Evolutionary conservation across 2,888 invertebrate species (phyloP).

Genomic region (Melieria omissa): DNA sequence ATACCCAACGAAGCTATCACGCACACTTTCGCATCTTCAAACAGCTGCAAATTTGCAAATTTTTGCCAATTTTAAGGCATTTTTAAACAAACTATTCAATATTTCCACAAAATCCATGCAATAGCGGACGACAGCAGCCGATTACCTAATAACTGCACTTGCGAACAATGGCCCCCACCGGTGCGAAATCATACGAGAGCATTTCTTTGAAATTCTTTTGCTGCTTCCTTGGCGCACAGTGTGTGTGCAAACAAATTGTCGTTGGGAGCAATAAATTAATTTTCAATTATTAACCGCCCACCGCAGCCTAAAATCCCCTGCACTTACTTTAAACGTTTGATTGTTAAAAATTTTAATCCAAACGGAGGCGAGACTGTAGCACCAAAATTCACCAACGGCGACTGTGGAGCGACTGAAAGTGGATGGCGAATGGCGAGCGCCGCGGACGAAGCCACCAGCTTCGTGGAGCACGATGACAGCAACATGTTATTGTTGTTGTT

Average conservation of each 20-base stretch:
- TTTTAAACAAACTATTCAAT: not conserved
- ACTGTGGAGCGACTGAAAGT: conserved; percentile 45
- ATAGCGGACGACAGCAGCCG: not conserved
- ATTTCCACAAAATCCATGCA: not conserved
- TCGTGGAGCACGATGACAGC: conserved; percentile 34
- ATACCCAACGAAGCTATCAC: not conserved
- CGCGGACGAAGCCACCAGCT: conserved; percentile 12
- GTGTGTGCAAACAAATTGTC: not conserved
- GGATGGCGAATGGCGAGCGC: conserved; percentile 39
- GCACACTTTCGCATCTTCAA: not conserved
- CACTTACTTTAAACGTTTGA: conserved; percentile 49
- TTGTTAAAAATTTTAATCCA: conserved; percentile 40
- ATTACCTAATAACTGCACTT: conserved; percentile 29
- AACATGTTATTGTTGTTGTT: conserved; percentile 20
- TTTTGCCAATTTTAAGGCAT: not conserved
- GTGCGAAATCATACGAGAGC: not conserved
- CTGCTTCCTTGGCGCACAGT: not conserved
- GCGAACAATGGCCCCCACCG: not conserved
- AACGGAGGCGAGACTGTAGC: conserved; percentile 38
- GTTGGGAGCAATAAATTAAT: not conserved
- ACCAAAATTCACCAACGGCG: conserved; percentile 43
- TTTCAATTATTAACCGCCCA: conserved; percentile 29
- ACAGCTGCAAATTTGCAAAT: not conserved
- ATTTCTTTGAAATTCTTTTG: not conserved
- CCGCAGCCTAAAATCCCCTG: conserved; percentile 15